These are phyloP conservation scores for Ciconia boyciana DNA, from an alignment of 2,113 vertebrate genomes.

Conservation along the genomic window DNA sequence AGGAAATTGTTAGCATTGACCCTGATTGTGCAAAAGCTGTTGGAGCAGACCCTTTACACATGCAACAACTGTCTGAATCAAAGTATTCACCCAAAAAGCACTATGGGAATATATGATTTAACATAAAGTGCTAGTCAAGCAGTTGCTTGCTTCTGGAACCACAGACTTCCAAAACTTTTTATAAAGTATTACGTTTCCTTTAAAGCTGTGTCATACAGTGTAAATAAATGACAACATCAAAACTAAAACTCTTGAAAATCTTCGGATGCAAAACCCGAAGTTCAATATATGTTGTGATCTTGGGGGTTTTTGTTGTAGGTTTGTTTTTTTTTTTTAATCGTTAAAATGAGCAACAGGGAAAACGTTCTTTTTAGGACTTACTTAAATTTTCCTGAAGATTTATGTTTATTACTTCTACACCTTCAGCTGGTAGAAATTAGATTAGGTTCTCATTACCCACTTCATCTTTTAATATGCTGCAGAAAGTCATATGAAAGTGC, in stretches of 20 bases:
- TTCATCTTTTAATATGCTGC: background rate
- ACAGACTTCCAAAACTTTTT: constrained; percentile 63
- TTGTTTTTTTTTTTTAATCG: background rate
- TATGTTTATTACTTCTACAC: background rate
- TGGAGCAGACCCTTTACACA: background rate
- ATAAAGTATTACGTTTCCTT: background rate
- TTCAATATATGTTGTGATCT: background rate
- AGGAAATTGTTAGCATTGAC: background rate
- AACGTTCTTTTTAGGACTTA: constrained; percentile 8
- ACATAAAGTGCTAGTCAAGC: background rate
- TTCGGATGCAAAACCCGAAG: background rate
- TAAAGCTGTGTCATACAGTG: background rate
- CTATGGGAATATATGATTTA: background rate
- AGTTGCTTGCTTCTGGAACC: constrained; percentile 1
- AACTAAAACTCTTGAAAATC: background rate
- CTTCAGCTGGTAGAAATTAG: background rate
- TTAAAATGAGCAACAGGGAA: background rate
- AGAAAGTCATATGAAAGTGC: constrained; percentile 7
- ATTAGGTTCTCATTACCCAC: background rate
- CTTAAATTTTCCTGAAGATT: background rate
- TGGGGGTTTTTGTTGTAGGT: no score
- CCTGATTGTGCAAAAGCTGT: background rate
- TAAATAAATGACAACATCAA: background rate
- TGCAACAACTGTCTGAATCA: background rate
- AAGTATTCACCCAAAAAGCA: background rate